phyloP scores from a whole-genome alignment of 2,113 vertebrate genomes.

The Pluvialis apricaria region DNA sequence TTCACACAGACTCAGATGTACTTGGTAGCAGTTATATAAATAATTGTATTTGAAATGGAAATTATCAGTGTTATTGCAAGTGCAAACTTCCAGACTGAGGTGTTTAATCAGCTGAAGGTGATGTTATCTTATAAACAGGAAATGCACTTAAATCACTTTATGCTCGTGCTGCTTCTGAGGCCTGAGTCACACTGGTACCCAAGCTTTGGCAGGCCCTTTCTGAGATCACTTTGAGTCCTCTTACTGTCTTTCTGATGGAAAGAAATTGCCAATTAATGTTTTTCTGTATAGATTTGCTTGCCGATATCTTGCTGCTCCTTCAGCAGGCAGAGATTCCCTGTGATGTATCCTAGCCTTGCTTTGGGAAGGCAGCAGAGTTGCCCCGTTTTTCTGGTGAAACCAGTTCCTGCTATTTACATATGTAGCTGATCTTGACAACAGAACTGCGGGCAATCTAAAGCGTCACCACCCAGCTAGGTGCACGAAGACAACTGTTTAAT shows the following conservation, averaged over 20 bases:
- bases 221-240: not conserved
- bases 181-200: not conserved
- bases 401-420: conserved; percentile 9
- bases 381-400: conserved; percentile 38
- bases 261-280: not conserved
- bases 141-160: not conserved
- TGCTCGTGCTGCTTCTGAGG: not conserved
- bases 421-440: not conserved
- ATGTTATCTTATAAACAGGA: conserved; percentile 27
- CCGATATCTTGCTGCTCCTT: not conserved
- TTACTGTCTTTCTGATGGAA: not conserved
- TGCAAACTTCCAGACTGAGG: not conserved
- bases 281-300: not conserved
- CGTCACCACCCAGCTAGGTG: not conserved
- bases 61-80: not conserved
- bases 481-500: not conserved
- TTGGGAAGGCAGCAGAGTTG: not conserved
- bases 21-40: not conserved
- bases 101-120: not conserved
- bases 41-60: not conserved
- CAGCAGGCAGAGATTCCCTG: not conserved
- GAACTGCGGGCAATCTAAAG: not conserved
- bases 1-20: not conserved
- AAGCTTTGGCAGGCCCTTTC: not conserved
- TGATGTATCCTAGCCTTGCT: not conserved